Evolutionary conservation across 2,113 vertebrate genomes (phyloP).

Genomic region (Dipodomys spectabilis): DNA sequence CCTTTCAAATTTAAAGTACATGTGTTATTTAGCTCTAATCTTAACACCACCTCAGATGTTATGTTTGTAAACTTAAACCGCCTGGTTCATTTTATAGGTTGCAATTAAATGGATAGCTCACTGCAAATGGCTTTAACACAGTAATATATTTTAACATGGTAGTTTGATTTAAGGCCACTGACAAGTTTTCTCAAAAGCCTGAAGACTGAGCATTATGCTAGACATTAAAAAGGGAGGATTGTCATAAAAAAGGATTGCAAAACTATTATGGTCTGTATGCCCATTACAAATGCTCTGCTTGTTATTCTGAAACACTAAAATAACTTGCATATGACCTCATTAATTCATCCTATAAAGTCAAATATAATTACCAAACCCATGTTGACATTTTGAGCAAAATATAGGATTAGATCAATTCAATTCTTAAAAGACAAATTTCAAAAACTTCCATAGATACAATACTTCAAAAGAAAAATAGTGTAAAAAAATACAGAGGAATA

Average conservation of each 20-base stretch:
- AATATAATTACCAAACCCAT: slow-evolving; percentile 76
- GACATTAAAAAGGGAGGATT: slow-evolving; percentile 36
- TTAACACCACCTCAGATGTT: slow-evolving; percentile 80
- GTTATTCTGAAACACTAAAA: slow-evolving; percentile 72
- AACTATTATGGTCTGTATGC: slow-evolving; percentile 23
- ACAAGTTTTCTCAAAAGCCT: slow-evolving; percentile 77
- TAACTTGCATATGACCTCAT: slow-evolving; percentile 57
- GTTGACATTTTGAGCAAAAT: slow-evolving; percentile 65
- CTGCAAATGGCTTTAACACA: slow-evolving; percentile 78
- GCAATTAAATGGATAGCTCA: slow-evolving; percentile 80
- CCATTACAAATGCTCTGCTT: slow-evolving; percentile 68
- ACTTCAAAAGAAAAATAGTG: slow-evolving; percentile 28
- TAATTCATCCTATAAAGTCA: slow-evolving; percentile 74
- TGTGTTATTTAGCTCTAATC: slow-evolving; percentile 75
- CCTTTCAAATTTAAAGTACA: slow-evolving; percentile 67
- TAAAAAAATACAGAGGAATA: slow-evolving; percentile 14
- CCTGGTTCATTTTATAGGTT: slow-evolving; percentile 78
- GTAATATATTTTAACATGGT: slow-evolving; percentile 78
- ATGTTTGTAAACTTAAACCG: slow-evolving; percentile 83
- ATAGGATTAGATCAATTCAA: slow-evolving; percentile 9
- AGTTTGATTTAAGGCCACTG: slow-evolving; percentile 78
- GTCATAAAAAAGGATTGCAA: slow-evolving; percentile 75
- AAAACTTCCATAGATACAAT: slow-evolving; percentile 24
- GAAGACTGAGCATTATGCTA: slow-evolving; percentile 58
- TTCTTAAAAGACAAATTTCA: background rate